Evolutionary conservation across 2,797 vertebrate genomes (phyloP), one percentile per base, ranked within the genome.

Genomic region (Sparidentex hasta): DNA sequence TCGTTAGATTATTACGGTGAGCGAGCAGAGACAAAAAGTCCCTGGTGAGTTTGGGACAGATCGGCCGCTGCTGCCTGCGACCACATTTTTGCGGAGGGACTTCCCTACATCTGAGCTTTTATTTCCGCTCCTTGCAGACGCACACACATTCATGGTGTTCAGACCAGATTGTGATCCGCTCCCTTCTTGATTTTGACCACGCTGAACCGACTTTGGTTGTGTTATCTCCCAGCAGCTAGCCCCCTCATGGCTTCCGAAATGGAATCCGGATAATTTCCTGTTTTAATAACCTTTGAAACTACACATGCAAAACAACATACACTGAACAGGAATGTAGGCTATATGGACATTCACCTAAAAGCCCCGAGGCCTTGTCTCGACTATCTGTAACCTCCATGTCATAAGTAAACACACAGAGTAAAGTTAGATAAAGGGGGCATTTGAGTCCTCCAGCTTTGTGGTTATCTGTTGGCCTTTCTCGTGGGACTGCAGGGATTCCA

Each of bases 11-110:
- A 44, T 74, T 62, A 81, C n/a, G 44, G 77, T 74, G 80, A 86
- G 70, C 0, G 61, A 84, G 55, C 87, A 81, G 43, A 75, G 70
- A 88, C 80, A 90, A 88, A 91, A 89, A 57, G 54, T 17, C 67
- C 75, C 70, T 2, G 0, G 11, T 80, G 79, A 52, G 75, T 72
- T 79, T 17, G 56, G n/a, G 55, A 61, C 48, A 18, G 38, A 61
- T 67, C 46, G 2, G 0, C 25, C 29, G 43, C 51, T 29, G 29
- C 65, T 27, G 29, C 65, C 33, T 13, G 23, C 65, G 23, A 57
- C 41, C 18, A 33, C 64, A 33, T 46, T 5, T 55, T n/a, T 38
- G 38, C 27, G 50, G 11, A 29, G 5, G 7, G 29, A 57, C 18
- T 17, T 62, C 57, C 57, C 5, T 56, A 0, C 47, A 41, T 46